Evolutionary conservation across 2,113 vertebrate species (phyloP).

Genomic region (Salvelinus namaycush): DNA sequence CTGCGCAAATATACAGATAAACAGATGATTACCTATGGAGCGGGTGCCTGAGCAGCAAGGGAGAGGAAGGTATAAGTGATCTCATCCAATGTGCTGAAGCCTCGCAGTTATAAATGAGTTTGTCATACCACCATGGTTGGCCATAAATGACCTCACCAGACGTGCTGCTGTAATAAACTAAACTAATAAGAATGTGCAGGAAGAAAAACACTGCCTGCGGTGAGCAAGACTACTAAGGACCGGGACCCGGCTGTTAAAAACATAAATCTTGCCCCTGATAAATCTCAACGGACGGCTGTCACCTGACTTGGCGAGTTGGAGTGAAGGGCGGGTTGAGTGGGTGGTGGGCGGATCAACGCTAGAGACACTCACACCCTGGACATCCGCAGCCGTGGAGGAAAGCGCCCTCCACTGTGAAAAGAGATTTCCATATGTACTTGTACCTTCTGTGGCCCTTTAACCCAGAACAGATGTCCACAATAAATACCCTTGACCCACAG

Average conservation of each 20-base stretch:
- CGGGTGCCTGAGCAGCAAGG: conserved; percentile 38
- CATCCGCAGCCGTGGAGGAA: conserved; percentile 75
- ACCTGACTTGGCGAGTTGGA: conserved; percentile 71
- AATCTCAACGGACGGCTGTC: conserved; percentile 79
- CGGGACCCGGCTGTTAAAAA: conserved; percentile 47
- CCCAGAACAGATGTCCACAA: conserved; percentile 89
- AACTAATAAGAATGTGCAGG: conserved; percentile 80
- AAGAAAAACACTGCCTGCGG: conserved; percentile 79
- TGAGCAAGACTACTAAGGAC: conserved; percentile 58
- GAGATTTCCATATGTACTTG: conserved; percentile 82
- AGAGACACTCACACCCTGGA: conserved; percentile 70
- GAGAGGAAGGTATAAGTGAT: conserved; percentile 67
- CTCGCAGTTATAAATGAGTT: conserved; percentile 82
- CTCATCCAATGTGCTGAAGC: conserved; percentile 80
- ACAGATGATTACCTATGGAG: conserved; percentile 79
- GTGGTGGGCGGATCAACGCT: conserved; percentile 51
- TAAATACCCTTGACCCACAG: conserved; percentile 83
- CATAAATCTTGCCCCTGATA: conserved; percentile 81
- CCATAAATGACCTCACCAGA: conserved; percentile 89
- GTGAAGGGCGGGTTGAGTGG: conserved; percentile 47
- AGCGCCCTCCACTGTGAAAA: conserved; percentile 82
- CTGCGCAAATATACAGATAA: conserved; percentile 80
- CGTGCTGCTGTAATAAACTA: conserved; percentile 83
- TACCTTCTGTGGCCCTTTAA: conserved; percentile 80
- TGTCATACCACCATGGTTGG: conserved; percentile 74